Percentiles rank a stretch among this genome's conserved stretches.
These are phyloP conservation scores for honey bee (Apis mellifera) DNA, from an alignment of 1,140 invertebrate species.

Conservation along the genomic window Amel_HAv3.1 CM009932.2:7260001-7260500, in stretches of 20 bases:
- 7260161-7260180: conserved; percentile 41
- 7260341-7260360: no score
- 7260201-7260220: conserved; percentile 27
- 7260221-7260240: conserved; percentile 35
- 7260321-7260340: no score
- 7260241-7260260: conserved; percentile 14
- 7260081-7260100: conserved; percentile 54
- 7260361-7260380: no score
- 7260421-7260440: no score
- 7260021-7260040: conserved; percentile 36
- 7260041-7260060: conserved; percentile 47
- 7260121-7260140: conserved; percentile 10
- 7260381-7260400: no score
- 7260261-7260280: neutral
- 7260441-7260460: no score
- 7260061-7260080: conserved; percentile 47
- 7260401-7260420: no score
- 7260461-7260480: no score
- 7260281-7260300: neutral
- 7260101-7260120: neutral
- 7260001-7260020: conserved; percentile 35
- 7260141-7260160: conserved; percentile 44
- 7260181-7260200: neutral
- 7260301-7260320: neutral
- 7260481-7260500: no score